A percentile compares a stretch with the other conserved stretches of the same genome.
These are phyloP conservation scores for Euzetes globulus DNA, from an alignment of 2,888 invertebrate species.

Conservation along the genomic window DNA sequence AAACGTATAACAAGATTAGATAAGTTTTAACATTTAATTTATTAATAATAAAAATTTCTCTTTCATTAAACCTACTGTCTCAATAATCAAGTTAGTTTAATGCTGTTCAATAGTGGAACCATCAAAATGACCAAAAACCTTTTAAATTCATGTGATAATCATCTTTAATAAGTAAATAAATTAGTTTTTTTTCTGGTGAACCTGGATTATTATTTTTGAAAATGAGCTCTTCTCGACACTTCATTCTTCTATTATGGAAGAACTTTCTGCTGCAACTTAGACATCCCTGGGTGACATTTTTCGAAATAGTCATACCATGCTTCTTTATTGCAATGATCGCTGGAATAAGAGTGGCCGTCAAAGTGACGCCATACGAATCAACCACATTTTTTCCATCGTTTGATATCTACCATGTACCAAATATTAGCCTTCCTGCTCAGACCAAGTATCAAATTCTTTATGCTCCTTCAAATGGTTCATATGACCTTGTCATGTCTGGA, in stretches of 20 bases:
- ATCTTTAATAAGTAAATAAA: too few species aligned
- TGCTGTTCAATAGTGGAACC: too few species aligned
- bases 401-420: constrained; percentile 36
- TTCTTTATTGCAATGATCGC: constrained; percentile 62
- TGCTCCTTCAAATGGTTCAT: constrained; percentile 42
- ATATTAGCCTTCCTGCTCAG: neutral
- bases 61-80: too few species aligned
- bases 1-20: neutral
- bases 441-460: constrained; percentile 41
- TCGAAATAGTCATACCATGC: constrained; percentile 62
- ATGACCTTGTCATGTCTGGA: constrained; percentile 40
- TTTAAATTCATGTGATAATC: too few species aligned
- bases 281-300: constrained; percentile 59
- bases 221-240: constrained; percentile 45
- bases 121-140: too few species aligned
- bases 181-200: too few species aligned
- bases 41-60: neutral
- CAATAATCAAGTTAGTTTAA: too few species aligned
- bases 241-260: constrained; percentile 70
- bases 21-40: neutral
- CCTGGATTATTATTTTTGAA: neutral
- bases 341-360: constrained; percentile 60
- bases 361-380: constrained; percentile 50
- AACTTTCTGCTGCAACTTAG: constrained; percentile 69
- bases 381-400: constrained; percentile 44